Percentiles rank a stretch among this genome's conserved stretches.
These are phyloP conservation scores for Sanderia malayensis DNA, from an alignment of 30 jellyfish, hydroid and myxozoan species.

Conservation along the genomic window DNA sequence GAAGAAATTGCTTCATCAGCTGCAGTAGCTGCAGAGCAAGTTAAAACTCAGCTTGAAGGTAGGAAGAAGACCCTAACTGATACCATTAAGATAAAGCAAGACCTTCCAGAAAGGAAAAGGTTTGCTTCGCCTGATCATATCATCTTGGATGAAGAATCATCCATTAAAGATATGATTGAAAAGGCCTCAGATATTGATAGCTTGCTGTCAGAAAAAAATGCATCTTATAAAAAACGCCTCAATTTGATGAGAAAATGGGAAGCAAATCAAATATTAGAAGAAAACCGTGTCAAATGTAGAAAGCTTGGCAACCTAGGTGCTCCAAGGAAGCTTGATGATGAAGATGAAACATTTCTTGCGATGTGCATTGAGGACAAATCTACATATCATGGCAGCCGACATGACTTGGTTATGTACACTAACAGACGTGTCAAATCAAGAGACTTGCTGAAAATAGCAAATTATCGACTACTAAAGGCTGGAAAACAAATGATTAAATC, in stretches of 20 bases:
- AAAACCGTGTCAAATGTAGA: slow-evolving; percentile 1
- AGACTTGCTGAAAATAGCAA: slow-evolving; percentile 20
- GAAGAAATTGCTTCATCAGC: too few species aligned
- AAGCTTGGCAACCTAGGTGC: background rate
- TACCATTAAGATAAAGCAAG: too few species aligned
- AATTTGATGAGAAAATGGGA: slow-evolving; percentile 2
- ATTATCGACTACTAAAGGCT: background rate
- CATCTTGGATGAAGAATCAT: too few species aligned
- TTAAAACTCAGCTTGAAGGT: too few species aligned
- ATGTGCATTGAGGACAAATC: slow-evolving; percentile 14
- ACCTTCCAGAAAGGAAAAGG: too few species aligned
- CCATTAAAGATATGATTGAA: background rate
- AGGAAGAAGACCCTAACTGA: too few species aligned
- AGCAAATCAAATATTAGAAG: slow-evolving; percentile 8
- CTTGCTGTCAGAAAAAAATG: slow-evolving; percentile 9
- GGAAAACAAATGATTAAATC: slow-evolving; percentile 8
- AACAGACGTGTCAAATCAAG: slow-evolving; percentile 10
- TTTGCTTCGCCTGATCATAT: too few species aligned
- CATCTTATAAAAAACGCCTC: background rate
- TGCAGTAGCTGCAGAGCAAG: too few species aligned
- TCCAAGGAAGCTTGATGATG: slow-evolving; percentile 5
- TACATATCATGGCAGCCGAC: slow-evolving; percentile 27
- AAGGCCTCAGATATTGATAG: background rate
- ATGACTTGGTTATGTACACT: slow-evolving; percentile 29
- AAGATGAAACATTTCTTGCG: slow-evolving; percentile 12